Evolutionary conservation across 2,888 invertebrate species (phyloP), one percentile per base, ranked within the genome.

Genomic region (Odontothrips loti): DNA sequence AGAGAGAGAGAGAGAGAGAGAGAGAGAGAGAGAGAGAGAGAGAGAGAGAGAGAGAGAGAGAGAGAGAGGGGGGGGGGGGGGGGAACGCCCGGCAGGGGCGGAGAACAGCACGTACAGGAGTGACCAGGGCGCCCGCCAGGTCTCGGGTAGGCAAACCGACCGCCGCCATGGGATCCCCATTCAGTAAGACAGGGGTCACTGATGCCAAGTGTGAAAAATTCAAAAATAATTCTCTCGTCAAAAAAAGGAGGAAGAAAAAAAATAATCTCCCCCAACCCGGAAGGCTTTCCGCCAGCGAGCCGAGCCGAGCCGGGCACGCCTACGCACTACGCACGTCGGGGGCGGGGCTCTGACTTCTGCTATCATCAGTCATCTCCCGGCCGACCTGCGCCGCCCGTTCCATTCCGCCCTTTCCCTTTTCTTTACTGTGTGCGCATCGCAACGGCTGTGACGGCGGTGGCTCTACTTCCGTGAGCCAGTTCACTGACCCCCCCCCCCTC

Each of bases 321-420:
- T 47, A 63, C 78, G 47, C 51, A 34, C 78, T 23, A 75, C 75
- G 68, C 80, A 80, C 80, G 75, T 47, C 68, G 80, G 47, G n/a
- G n/a, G 20, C 1, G 29, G 43, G 63, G 79, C 34, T 43, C 34
- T 43, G 34, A 43, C 34, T 43, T 43, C 34, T 43, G 34, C 34
- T 43, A 43, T 43, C 34, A 43, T 43, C 34, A 43, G 34, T 43
- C 34, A 43, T 43, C 34, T 43, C 34, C 34, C 34, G 34, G 6
- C 34, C 34, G n/a, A n/a, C n/a, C n/a, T n/a, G n/a, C n/a, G n/a
- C n/a, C n/a, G n/a, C n/a, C n/a, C n/a, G n/a, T n/a, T n/a, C n/a
- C n/a, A n/a, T n/a, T n/a, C n/a, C 34, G 2, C 34, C 34, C 34
- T 43, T 43, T 43, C 34, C 34, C 34, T 43, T 43, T 43, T 43